A percentile compares a stretch with the other conserved stretches of the same genome.
phyloP scores from a whole-genome alignment of 2,888 invertebrate species.

The Tinea trinotella region DNA sequence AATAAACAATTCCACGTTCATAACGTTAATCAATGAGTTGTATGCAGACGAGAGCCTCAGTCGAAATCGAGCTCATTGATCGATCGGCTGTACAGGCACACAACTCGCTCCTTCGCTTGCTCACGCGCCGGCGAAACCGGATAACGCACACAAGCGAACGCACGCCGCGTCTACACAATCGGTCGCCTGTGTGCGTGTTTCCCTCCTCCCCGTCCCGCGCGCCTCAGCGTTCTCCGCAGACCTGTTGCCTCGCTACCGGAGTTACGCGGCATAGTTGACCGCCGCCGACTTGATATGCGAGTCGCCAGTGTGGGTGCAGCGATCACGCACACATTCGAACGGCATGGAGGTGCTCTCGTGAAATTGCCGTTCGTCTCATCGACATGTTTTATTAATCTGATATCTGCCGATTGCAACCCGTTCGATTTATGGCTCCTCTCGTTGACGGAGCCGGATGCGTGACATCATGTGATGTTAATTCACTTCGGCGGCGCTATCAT shows the following conservation, averaged over 20 bases:
- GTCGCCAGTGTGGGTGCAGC: conserved; percentile 30
- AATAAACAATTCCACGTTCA: conserved; percentile 71
- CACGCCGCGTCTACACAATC: no score
- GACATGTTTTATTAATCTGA: conserved; percentile 56
- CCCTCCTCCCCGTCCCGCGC: conserved; percentile 67
- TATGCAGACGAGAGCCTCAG: conserved; percentile 63
- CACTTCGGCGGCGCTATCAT: conserved; percentile 43
- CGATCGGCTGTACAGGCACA: conserved; percentile 56
- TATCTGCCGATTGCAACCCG: conserved; percentile 55
- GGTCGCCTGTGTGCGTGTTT: conserved; percentile 49
- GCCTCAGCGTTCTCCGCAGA: conserved; percentile 53
- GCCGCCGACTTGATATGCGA: conserved; percentile 49
- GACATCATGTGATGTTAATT: conserved; percentile 63
- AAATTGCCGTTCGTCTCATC: conserved; percentile 59
- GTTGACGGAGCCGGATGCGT: conserved; percentile 56
- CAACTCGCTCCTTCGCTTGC: conserved; percentile 25
- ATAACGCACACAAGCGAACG: conserved; percentile 50
- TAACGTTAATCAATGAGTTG: conserved; percentile 72
- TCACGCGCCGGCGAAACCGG: conserved; percentile 60
- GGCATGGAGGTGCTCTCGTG: conserved; percentile 38
- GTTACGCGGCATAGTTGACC: conserved; percentile 66
- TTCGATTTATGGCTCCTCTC: conserved; percentile 52
- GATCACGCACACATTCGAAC: conserved; percentile 43
- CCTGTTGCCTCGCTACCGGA: conserved; percentile 71
- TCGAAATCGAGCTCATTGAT: conserved; percentile 69